These are phyloP conservation scores for Azorinus chamasolen DNA, from an alignment of 2,888 invertebrate species.

Conservation along the genomic window DNA sequence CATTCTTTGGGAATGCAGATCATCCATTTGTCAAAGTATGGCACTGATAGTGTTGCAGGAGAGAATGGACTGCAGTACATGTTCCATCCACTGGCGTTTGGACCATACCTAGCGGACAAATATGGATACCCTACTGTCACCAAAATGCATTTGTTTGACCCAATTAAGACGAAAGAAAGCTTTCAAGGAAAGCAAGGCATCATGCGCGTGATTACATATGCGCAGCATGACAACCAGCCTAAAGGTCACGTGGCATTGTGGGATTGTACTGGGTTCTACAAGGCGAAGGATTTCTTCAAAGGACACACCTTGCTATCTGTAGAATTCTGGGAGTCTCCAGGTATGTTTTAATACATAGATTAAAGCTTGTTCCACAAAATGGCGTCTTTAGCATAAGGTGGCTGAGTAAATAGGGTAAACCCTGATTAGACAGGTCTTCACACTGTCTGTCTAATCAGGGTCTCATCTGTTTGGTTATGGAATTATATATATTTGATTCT, in stretches of 20 bases:
- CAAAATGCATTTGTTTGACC: constrained; percentile 78
- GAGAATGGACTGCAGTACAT: constrained; percentile 80
- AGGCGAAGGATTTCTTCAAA: constrained; percentile 82
- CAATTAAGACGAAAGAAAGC: constrained; percentile 76
- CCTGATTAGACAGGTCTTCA: no score
- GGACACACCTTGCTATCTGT: constrained; percentile 82
- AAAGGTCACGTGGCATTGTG: constrained; percentile 84
- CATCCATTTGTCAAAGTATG: constrained; percentile 80
- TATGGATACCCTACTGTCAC: constrained; percentile 83
- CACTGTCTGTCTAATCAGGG: no score
- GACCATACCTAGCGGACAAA: constrained; percentile 83
- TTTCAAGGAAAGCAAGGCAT: constrained; percentile 83
- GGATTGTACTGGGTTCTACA: constrained; percentile 84
- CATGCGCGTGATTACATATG: constrained; percentile 83
- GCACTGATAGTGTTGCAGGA: constrained; percentile 80
- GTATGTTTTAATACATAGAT: constrained; percentile 73
- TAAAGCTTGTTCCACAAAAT: not conserved
- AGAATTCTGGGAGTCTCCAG: constrained; percentile 85
- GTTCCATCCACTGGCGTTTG: constrained; percentile 83
- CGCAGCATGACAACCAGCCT: constrained; percentile 78
- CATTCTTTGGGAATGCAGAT: constrained; percentile 81
- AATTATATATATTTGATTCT: no score
- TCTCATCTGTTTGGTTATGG: no score
- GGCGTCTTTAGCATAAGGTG: not conserved
- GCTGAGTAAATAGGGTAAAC: no score